A percentile compares a stretch with the other conserved stretches of the same genome.
phyloP scores from a whole-genome alignment of 2,797 vertebrate species.

The Chaetophractus vellerosus region DNA sequence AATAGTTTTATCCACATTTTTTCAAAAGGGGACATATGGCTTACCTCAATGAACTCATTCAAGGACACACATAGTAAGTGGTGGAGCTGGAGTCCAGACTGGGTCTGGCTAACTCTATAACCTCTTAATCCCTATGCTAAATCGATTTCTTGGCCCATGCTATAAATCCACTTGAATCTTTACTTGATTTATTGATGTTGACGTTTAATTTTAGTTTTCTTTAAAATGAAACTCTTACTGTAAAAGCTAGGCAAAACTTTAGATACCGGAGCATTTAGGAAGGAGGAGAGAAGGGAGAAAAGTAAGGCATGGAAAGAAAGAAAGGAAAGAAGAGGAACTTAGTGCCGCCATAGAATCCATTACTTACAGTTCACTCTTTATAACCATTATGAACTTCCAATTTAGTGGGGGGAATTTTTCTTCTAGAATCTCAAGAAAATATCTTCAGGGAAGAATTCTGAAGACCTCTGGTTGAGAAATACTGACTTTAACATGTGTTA shows the following conservation, averaged over 20 bases:
- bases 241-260: constrained; percentile 54
- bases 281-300: background rate
- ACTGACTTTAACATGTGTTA: background rate
- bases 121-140: constrained; percentile 14
- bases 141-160: constrained; percentile 15
- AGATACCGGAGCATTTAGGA: background rate
- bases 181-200: constrained; percentile 64
- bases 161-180: constrained; percentile 21
- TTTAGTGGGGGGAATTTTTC: background rate
- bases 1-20: constrained; percentile 8
- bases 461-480: constrained; percentile 9
- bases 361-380: constrained; percentile 17
- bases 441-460: background rate
- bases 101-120: constrained; percentile 38
- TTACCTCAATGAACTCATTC: constrained; percentile 14
- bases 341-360: background rate
- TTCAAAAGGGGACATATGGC: background rate
- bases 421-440: background rate
- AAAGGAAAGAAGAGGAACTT: background rate
- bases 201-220: constrained; percentile 66
- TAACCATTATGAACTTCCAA: background rate
- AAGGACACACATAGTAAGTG: background rate
- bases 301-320: background rate
- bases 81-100: background rate
- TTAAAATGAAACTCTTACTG: constrained; percentile 27